Evolutionary conservation across 2,113 vertebrate species (phyloP).

Genomic region (Murina feae): DNA sequence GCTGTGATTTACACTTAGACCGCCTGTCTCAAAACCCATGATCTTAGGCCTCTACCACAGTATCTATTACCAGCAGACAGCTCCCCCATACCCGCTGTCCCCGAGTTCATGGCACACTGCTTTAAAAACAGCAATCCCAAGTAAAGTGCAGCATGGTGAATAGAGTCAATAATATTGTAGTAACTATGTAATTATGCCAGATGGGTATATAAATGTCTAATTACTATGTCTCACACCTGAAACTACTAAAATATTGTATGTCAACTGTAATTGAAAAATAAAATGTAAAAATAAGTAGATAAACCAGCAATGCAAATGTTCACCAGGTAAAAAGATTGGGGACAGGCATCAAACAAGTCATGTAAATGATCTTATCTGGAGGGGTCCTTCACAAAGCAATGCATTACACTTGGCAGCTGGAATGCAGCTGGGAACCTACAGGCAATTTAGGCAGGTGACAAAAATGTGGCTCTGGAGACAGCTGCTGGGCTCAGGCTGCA

Average conservation of each 20-base stretch:
- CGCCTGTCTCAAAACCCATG: background rate
- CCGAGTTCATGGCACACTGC: background rate
- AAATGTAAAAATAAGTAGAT: background rate
- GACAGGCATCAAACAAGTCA: background rate
- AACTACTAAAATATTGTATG: background rate
- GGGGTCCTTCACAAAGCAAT: background rate
- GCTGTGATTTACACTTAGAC: background rate
- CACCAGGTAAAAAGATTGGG: background rate
- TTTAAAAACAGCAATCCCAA: background rate
- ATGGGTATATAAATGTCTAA: background rate
- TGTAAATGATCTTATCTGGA: background rate
- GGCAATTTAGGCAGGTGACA: background rate
- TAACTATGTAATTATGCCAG: background rate
- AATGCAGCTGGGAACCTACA: background rate
- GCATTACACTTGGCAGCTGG: background rate
- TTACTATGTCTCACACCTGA: background rate
- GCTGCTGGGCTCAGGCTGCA: background rate
- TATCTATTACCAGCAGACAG: background rate
- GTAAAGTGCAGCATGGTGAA: background rate
- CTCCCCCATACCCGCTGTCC: accelerated
- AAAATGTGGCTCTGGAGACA: background rate
- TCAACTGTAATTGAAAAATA: background rate
- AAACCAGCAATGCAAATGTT: background rate
- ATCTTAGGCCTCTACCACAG: background rate
- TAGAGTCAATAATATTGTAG: background rate